A percentile compares a stretch with the other conserved stretches of the same genome.
Conservation (phyloP, 2,888 invertebrate species). For the Alsophila aescularia region DNA sequence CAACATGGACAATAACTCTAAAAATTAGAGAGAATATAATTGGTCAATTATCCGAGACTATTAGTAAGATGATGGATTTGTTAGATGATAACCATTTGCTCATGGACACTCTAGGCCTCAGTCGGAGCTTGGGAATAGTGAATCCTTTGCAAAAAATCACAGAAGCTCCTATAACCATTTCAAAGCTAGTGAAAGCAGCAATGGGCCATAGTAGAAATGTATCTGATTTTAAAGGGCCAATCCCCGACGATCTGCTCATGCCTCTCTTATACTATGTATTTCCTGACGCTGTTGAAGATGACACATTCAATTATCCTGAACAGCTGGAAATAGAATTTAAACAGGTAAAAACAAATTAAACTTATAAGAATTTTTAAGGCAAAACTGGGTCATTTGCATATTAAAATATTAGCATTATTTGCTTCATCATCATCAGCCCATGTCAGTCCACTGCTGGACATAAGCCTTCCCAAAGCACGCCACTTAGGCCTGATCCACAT, state of each 20-base stretch:
- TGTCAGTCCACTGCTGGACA: too few relatives aligned
- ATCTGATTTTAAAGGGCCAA: conserved; percentile 88
- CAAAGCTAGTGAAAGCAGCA: conserved; percentile 82
- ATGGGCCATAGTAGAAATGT: conserved; percentile 79
- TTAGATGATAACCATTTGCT: conserved; percentile 79
- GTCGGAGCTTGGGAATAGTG: conserved; percentile 75
- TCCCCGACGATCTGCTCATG: conserved; percentile 89
- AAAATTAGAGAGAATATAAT: conserved; percentile 88
- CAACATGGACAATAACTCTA: conserved; percentile 90
- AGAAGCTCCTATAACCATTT: conserved; percentile 89
- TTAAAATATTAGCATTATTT: too few relatives aligned
- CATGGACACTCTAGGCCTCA: conserved; percentile 77
- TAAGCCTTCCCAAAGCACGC: too few relatives aligned
- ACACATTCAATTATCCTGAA: conserved; percentile 81
- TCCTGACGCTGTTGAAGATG: conserved; percentile 92
- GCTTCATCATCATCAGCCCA: too few relatives aligned
- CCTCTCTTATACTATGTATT: conserved; percentile 93
- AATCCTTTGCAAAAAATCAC: conserved; percentile 90
- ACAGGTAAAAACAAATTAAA: conserved; percentile 50
- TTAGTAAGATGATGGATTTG: conserved; percentile 88
- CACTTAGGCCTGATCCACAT: too few relatives aligned
- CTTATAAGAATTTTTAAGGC: background rate
- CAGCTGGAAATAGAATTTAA: conserved; percentile 76
- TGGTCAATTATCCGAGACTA: conserved; percentile 91
- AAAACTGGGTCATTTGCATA: too few relatives aligned